Percentiles rank a stretch among this genome's conserved stretches.
phyloP scores from a whole-genome alignment of 2,888 invertebrate species.

The Siphlonurus alternatus region DNA sequence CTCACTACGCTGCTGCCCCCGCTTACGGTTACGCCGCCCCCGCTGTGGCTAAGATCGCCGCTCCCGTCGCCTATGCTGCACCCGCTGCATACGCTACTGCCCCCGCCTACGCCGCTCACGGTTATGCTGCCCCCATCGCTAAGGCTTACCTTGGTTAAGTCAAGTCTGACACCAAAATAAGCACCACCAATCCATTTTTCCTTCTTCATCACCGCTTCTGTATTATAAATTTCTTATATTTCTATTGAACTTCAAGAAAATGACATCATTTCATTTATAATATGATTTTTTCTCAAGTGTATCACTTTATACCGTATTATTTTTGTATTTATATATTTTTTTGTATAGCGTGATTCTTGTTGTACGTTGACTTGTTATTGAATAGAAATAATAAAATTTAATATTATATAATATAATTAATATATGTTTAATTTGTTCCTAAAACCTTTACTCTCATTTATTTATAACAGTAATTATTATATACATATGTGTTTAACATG shows the following conservation, averaged over 20 bases:
- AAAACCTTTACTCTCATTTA: no score
- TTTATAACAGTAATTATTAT: no score
- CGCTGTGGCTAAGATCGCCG: not conserved
- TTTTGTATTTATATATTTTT: not conserved
- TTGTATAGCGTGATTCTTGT: not conserved
- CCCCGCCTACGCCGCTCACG: conserved; percentile 4
- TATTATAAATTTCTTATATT: not conserved
- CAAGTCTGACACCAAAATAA: not conserved
- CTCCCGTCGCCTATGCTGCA: not conserved
- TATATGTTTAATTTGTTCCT: no score
- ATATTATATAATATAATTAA: not conserved
- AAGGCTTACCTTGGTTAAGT: not conserved
- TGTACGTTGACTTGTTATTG: not conserved
- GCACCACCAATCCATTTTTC: not conserved
- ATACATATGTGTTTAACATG: no score
- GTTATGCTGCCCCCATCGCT: conserved; percentile 7
- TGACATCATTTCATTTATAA: not conserved
- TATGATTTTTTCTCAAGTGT: not conserved
- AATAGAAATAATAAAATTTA: not conserved
- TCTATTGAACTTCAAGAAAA: not conserved
- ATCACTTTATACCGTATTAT: not conserved
- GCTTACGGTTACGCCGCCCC: conserved; percentile 3
- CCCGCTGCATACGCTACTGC: conserved; percentile 3
- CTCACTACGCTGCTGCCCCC: not conserved
- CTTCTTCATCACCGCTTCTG: not conserved